phyloP scores from a whole-genome alignment of 2,888 invertebrate species.

The Isotomurus palustris region DNA sequence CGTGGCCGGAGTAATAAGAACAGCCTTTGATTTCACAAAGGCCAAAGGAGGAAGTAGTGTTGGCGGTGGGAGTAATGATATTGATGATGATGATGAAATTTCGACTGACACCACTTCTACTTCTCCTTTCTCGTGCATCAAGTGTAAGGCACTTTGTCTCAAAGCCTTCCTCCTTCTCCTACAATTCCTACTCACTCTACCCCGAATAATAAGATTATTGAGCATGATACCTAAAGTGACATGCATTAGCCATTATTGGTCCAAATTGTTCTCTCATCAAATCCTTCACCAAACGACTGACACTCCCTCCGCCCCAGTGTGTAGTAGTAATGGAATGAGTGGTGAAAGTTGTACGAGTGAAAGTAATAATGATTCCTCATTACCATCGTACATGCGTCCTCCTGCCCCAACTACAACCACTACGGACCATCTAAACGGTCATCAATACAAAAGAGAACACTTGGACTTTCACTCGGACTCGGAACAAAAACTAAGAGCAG shows the following conservation, averaged over 20 bases:
- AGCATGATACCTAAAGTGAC: conserved; percentile 36
- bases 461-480: too few species aligned
- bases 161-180: not conserved
- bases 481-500: too few species aligned
- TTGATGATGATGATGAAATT: not conserved
- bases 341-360: too few species aligned
- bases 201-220: conserved; percentile 38
- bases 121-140: not conserved
- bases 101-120: not conserved
- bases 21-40: conserved; percentile 4
- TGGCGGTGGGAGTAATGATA: not conserved
- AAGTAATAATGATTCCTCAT: too few species aligned
- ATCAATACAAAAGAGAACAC: too few species aligned
- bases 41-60: not conserved
- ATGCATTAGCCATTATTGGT: conserved; percentile 40
- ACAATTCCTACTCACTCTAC: conserved; percentile 9
- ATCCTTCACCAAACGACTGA: conserved; percentile 1
- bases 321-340: too few species aligned
- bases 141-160: not conserved
- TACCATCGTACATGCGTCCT: too few species aligned
- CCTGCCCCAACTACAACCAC: too few species aligned
- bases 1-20: too few species aligned
- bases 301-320: not conserved
- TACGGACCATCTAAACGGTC: too few species aligned
- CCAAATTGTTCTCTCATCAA: conserved; percentile 24